Evolutionary conservation across 2,113 vertebrate genomes (phyloP).

Genomic region (Plectropomus leopardus): DNA sequence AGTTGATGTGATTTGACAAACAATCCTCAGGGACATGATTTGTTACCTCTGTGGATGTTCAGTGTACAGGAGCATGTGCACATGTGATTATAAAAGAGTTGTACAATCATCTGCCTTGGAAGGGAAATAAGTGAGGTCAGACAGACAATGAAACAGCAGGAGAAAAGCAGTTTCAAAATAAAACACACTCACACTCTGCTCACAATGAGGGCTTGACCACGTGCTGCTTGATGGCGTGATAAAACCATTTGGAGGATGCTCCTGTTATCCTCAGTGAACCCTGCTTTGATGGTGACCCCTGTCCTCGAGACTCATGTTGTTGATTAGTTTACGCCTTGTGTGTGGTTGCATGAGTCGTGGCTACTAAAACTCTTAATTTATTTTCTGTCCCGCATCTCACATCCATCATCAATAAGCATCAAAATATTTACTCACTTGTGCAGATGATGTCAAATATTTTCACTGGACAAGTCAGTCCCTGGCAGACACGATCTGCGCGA

Average conservation of each 20-base stretch:
- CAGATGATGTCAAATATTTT: slow-evolving; percentile 48
- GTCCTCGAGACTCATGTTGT: background rate
- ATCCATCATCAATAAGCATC: slow-evolving; percentile 29
- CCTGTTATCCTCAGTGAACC: slow-evolving; percentile 36
- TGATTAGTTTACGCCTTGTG: background rate
- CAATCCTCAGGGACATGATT: slow-evolving; percentile 37
- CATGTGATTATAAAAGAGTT: slow-evolving; percentile 56
- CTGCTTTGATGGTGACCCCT: slow-evolving; percentile 18
- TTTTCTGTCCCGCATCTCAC: slow-evolving; percentile 9
- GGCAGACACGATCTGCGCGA: slow-evolving; percentile 49
- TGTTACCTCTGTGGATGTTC: slow-evolving; percentile 35
- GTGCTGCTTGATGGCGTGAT: slow-evolving; percentile 2
- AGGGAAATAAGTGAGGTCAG: slow-evolving; percentile 40
- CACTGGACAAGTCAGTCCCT: slow-evolving; percentile 30
- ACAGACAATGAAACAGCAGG: slow-evolving; percentile 26
- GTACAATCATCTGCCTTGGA: slow-evolving; percentile 47
- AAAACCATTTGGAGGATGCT: slow-evolving; percentile 32
- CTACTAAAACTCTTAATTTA: slow-evolving; percentile 17
- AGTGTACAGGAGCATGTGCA: slow-evolving; percentile 51
- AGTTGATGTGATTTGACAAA: slow-evolving; percentile 58
- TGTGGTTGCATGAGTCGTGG: background rate
- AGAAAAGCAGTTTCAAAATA: background rate
- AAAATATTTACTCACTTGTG: slow-evolving; percentile 50
- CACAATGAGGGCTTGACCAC: background rate
- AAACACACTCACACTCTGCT: background rate